Percentiles rank a stretch among this genome's conserved stretches.
Evolutionary conservation across 1,140 invertebrate species (phyloP).

Genomic region (Homarus americanus): DNA sequence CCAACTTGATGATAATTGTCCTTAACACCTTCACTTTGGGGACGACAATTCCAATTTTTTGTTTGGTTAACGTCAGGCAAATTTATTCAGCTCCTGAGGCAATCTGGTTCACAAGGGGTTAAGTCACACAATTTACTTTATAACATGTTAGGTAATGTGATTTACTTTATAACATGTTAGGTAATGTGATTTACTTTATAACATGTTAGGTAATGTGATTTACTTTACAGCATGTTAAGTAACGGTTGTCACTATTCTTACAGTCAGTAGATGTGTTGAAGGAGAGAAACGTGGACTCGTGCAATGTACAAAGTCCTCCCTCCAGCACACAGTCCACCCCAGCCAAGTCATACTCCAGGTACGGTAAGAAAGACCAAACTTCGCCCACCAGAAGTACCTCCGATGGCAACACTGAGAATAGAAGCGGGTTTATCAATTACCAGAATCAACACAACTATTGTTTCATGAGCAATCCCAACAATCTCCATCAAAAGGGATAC

Average conservation of each 20-base stretch:
- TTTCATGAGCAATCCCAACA: conserved; percentile 10
- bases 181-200: too few species aligned
- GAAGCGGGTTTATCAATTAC: conserved; percentile 41
- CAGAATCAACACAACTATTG: conserved; percentile 12
- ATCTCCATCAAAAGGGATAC: conserved; percentile 48
- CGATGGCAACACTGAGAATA: neutral
- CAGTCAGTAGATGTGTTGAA: conserved; percentile 39
- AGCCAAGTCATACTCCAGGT: conserved; percentile 15
- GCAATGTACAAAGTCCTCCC: conserved; percentile 44
- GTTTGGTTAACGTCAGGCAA: too few species aligned
- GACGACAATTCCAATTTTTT: too few species aligned
- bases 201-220: too few species aligned
- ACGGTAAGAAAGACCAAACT: conserved; percentile 28
- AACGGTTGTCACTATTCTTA: neutral
- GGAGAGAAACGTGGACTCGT: conserved; percentile 37
- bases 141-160: too few species aligned
- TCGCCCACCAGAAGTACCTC: conserved; percentile 14
- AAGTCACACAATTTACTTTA: too few species aligned
- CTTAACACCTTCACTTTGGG: too few species aligned
- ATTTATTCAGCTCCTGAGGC: too few species aligned
- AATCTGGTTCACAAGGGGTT: too few species aligned
- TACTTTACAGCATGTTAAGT: too few species aligned
- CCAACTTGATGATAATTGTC: too few species aligned
- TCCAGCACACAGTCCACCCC: conserved; percentile 64
- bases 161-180: too few species aligned